Conservation (phyloP, 2,113 vertebrate species). For the Bubo bubo region DNA sequence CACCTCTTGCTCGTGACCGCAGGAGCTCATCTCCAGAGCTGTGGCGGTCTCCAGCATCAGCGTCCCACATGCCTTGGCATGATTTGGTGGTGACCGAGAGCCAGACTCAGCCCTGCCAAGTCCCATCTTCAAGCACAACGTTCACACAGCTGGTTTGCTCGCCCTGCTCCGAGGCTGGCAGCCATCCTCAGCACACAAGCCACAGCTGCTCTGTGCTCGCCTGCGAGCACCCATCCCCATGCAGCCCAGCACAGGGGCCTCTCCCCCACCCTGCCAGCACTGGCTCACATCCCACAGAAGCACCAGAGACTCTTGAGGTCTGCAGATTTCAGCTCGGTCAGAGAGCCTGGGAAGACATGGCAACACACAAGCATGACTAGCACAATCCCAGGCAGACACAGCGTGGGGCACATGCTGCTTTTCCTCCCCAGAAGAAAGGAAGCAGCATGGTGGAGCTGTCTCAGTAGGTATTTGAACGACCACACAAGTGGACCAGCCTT, state of each 20-base stretch:
- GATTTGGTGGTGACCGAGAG: background rate
- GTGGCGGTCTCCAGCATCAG: rapidly evolving
- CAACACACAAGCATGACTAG: rapidly evolving
- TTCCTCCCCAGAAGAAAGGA: background rate
- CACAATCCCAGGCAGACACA: no score
- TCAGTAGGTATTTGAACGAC: background rate
- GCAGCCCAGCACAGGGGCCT: background rate
- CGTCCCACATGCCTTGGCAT: background rate
- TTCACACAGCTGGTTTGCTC: rapidly evolving
- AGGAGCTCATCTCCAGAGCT: background rate
- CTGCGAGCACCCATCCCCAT: rapidly evolving
- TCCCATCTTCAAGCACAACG: background rate
- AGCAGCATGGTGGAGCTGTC: background rate
- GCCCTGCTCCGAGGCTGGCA: background rate
- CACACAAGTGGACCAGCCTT: background rate
- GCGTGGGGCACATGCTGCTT: rapidly evolving
- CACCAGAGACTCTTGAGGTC: background rate
- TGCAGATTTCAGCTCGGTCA: background rate
- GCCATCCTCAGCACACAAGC: rapidly evolving
- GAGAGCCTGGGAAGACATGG: background rate
- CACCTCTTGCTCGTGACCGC: rapidly evolving
- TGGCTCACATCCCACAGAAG: background rate
- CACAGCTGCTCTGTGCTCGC: rapidly evolving
- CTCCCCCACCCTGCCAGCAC: background rate
- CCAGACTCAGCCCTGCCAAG: background rate